These are phyloP conservation scores for Otus sunia DNA, from an alignment of 2,113 vertebrate species.

Conservation along the genomic window DNA sequence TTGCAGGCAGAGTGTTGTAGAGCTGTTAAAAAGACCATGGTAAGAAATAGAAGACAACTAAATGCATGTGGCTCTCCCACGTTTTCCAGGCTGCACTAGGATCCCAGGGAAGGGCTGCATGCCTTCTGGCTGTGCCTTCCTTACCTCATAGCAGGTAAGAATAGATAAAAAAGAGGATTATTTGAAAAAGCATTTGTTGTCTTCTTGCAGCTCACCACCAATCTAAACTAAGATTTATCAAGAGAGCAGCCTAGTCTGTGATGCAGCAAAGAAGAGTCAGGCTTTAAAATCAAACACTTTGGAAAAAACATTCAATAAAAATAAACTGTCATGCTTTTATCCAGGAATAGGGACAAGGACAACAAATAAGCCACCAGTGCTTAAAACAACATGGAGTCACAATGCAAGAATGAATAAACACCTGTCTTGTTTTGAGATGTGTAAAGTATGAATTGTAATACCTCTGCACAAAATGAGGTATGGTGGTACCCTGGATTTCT, in stretches of 20 bases:
- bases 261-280: slow-evolving; percentile 69
- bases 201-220: slow-evolving; percentile 62
- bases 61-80: not conserved
- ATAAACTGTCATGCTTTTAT: slow-evolving; percentile 51
- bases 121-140: not conserved
- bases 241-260: slow-evolving; percentile 67
- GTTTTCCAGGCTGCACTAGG: not conserved
- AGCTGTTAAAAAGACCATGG: slow-evolving; percentile 37
- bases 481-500: not conserved
- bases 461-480: not conserved
- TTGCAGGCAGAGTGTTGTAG: not conserved
- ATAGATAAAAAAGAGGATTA: slow-evolving; percentile 67
- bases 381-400: not conserved
- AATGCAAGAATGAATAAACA: not conserved
- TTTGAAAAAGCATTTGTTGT: slow-evolving; percentile 57
- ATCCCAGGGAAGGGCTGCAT: not conserved
- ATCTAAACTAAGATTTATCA: slow-evolving; percentile 71
- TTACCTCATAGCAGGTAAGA: not conserved
- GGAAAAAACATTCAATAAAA: slow-evolving; percentile 66
- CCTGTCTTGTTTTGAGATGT: not conserved
- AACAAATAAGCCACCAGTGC: slow-evolving; percentile 27
- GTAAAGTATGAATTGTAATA: not conserved
- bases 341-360: slow-evolving; percentile 40
- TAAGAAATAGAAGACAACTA: not conserved
- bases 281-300: slow-evolving; percentile 75